Evolutionary conservation across 2,888 invertebrate genomes (phyloP).

Genomic region (Augochlorella aurata): DNA sequence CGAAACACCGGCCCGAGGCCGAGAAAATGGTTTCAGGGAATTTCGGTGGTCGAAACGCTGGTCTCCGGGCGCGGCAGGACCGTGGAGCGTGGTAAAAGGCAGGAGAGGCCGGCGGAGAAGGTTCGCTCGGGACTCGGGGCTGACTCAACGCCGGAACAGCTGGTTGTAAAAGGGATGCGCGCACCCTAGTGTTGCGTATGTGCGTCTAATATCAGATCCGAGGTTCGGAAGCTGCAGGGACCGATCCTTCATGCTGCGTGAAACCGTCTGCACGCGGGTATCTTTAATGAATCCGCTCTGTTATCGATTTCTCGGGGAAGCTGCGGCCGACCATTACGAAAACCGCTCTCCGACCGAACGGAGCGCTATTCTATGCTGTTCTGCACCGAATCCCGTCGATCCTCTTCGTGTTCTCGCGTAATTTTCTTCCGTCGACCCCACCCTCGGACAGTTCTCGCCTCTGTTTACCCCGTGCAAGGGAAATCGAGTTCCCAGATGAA

Average conservation of each 20-base stretch:
- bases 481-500: neutral
- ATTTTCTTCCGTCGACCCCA: neutral
- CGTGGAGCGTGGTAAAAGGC: no score
- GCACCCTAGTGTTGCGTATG: slow-evolving; percentile 26
- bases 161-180: slow-evolving; percentile 53
- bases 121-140: slow-evolving; percentile 19
- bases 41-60: slow-evolving; percentile 4
- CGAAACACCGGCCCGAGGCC: neutral
- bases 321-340: slow-evolving; percentile 31
- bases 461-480: neutral
- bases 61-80: no score
- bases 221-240: slow-evolving; percentile 43
- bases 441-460: neutral
- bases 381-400: slow-evolving; percentile 13
- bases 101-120: no score
- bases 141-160: slow-evolving; percentile 62
- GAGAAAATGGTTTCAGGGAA: slow-evolving; percentile 16
- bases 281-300: slow-evolving; percentile 62
- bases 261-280: slow-evolving; percentile 51
- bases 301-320: slow-evolving; percentile 56
- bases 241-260: slow-evolving; percentile 56
- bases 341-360: slow-evolving; percentile 9
- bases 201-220: slow-evolving; percentile 60
- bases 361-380: slow-evolving; percentile 1
- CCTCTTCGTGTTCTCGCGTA: slow-evolving; percentile 20